Evolutionary conservation across 2,113 vertebrate genomes (phyloP).

Genomic region (Micromys minutus): DNA sequence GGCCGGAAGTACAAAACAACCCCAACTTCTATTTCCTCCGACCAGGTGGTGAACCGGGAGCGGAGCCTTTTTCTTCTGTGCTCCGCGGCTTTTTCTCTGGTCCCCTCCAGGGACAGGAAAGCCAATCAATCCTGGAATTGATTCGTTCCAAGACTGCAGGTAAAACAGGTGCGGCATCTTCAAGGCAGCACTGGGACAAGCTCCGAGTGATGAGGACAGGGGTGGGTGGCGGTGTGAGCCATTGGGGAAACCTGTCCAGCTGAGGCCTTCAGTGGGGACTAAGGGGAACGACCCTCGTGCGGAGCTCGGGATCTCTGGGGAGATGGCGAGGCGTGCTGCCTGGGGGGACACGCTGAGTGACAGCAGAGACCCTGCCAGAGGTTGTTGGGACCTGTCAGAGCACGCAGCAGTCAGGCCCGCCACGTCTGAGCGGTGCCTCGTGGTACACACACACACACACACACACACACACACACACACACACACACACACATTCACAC

Average conservation of each 20-base stretch:
- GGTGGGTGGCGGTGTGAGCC: background rate
- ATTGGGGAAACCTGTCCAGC: background rate
- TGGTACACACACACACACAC: background rate
- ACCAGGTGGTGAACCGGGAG: conserved; percentile 1
- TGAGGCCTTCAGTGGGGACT: background rate
- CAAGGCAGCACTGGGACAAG: background rate
- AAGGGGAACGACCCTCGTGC: background rate
- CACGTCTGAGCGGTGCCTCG: background rate
- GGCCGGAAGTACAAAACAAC: conserved; percentile 32
- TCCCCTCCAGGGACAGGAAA: conserved; percentile 51
- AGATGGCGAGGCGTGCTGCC: background rate
- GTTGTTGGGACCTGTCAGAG: conserved; percentile 72
- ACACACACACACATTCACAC: background rate
- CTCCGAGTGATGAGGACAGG: background rate
- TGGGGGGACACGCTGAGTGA: conserved; percentile 35
- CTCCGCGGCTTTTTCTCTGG: background rate
- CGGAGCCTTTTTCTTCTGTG: background rate
- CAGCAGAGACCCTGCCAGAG: conserved; percentile 23
- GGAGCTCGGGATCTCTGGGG: background rate
- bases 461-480: background rate
- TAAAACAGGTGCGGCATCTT: conserved; percentile 63
- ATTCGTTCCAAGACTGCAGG: conserved; percentile 53
- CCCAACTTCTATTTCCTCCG: conserved; percentile 26
- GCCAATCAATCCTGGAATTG: conserved; percentile 40
- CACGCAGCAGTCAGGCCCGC: conserved; percentile 57